Percentiles rank a stretch among this genome's conserved stretches.
These are phyloP conservation scores for Cremastobaeus sp. DNA, from an alignment of 2,888 invertebrate genomes.

Conservation along the genomic window DNA sequence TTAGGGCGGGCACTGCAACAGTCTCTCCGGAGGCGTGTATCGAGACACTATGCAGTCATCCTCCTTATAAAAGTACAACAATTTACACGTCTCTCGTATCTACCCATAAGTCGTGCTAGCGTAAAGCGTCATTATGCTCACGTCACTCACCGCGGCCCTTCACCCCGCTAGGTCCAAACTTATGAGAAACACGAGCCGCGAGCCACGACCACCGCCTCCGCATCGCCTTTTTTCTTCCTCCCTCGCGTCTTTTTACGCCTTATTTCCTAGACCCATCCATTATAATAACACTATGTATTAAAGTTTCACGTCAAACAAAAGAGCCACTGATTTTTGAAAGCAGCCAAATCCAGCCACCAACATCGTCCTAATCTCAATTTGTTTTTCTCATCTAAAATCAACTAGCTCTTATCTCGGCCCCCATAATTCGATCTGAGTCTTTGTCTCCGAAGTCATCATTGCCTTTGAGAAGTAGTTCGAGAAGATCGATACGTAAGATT, in stretches of 20 bases:
- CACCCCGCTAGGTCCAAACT: slow-evolving; percentile 65
- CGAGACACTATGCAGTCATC: slow-evolving; percentile 54
- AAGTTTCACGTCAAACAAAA: slow-evolving; percentile 39
- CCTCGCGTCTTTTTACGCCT: slow-evolving; percentile 16
- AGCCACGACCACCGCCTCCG: slow-evolving; percentile 66
- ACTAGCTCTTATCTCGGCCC: slow-evolving; percentile 9
- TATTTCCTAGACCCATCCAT: slow-evolving; percentile 47
- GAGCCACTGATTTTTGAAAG: slow-evolving; percentile 18
- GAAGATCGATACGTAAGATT: no score
- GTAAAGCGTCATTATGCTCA: slow-evolving; percentile 74
- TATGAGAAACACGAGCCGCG: slow-evolving; percentile 71
- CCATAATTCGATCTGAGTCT: slow-evolving; percentile 9
- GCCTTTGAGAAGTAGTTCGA: no score
- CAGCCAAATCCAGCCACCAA: slow-evolving; percentile 9
- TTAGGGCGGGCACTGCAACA: slow-evolving; percentile 67
- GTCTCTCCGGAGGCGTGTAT: slow-evolving; percentile 64
- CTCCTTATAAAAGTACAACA: no score
- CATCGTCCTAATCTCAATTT: slow-evolving; percentile 12
- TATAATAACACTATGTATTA: slow-evolving; percentile 46
- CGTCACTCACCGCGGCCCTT: slow-evolving; percentile 73
- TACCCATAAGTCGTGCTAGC: slow-evolving; percentile 46
- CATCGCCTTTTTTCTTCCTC: slow-evolving; percentile 43
- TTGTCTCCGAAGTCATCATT: slow-evolving; percentile 15
- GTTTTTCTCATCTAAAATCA: slow-evolving; percentile 6
- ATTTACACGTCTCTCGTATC: slow-evolving; percentile 14